These are phyloP conservation scores for Ophion obscuratus DNA, from an alignment of 2,888 invertebrate genomes.

Conservation along the genomic window DNA sequence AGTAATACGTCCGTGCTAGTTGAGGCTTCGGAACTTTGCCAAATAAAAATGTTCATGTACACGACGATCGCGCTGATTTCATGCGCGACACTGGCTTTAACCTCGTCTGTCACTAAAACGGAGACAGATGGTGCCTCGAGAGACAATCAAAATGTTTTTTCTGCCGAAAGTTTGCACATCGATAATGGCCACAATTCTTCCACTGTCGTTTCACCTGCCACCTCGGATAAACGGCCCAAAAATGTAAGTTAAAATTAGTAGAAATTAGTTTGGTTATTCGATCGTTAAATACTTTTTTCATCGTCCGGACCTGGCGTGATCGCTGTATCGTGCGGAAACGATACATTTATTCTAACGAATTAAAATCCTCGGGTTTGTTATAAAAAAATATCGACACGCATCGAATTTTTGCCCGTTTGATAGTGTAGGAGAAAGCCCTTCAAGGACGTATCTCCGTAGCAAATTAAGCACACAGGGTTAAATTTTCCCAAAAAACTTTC, in stretches of 20 bases:
- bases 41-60: conserved; percentile 47
- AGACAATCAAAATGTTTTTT: conserved; percentile 18
- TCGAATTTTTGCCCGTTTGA: too few species aligned
- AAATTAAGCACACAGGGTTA: too few species aligned
- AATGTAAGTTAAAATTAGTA: conserved; percentile 43
- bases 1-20: background rate
- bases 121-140: conserved; percentile 60
- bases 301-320: too few species aligned
- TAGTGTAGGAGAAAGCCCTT: too few species aligned
- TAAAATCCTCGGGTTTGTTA: too few species aligned
- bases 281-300: background rate
- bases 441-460: too few species aligned
- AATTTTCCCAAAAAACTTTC: too few species aligned
- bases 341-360: too few species aligned
- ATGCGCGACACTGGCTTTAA: conserved; percentile 72
- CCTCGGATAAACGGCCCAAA: conserved; percentile 5
- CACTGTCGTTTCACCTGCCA: background rate
- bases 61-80: conserved; percentile 57
- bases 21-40: background rate
- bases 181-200: background rate
- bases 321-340: background rate
- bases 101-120: conserved; percentile 71
- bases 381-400: too few species aligned
- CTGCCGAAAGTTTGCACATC: conserved; percentile 17
- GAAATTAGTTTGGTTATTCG: background rate